A percentile compares a stretch with the other conserved stretches of the same genome.
phyloP scores from a whole-genome alignment of 1,140 invertebrate species.

The Formica exsecta region DNA sequence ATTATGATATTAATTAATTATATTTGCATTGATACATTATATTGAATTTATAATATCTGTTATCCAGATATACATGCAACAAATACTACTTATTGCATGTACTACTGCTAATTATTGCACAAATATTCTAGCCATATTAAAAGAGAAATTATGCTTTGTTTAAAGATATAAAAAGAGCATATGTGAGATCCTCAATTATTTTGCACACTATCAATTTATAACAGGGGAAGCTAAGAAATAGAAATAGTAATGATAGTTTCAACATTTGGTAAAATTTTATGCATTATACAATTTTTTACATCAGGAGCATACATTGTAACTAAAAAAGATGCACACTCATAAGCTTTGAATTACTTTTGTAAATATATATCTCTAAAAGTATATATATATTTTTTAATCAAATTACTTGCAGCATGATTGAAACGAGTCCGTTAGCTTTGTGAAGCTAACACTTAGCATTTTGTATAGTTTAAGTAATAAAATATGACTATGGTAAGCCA shows the following conservation, averaged over 20 bases:
- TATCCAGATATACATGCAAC: neutral
- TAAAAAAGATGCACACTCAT: conserved; percentile 40
- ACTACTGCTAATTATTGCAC: conserved; percentile 22
- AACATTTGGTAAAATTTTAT: conserved; percentile 37
- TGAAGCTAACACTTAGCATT: conserved; percentile 48
- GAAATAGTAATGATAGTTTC: conserved; percentile 36
- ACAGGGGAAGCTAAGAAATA: conserved; percentile 20
- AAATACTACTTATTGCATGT: neutral
- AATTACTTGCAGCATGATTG: conserved; percentile 73
- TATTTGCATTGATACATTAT: conserved; percentile 17
- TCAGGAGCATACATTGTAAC: conserved; percentile 56
- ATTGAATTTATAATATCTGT: conserved; percentile 4
- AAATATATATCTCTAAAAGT: conserved; percentile 70
- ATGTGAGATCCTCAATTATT: conserved; percentile 34
- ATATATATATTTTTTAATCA: conserved; percentile 75
- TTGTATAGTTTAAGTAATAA: conserved; percentile 66
- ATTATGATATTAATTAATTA: conserved; percentile 10
- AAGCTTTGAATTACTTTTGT: conserved; percentile 71
- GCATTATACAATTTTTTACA: conserved; percentile 62
- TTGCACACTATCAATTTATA: conserved; percentile 14
- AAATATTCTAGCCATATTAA: conserved; percentile 26
- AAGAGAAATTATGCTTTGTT: conserved; percentile 17
- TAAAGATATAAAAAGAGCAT: conserved; percentile 22
- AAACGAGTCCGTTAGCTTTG: conserved; percentile 66
- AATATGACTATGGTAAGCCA: conserved; percentile 32